Base-by-base conservation (phyloP, 2,113 vertebrate genomes). In the Epinephelus fuscoguttatus region DNA sequence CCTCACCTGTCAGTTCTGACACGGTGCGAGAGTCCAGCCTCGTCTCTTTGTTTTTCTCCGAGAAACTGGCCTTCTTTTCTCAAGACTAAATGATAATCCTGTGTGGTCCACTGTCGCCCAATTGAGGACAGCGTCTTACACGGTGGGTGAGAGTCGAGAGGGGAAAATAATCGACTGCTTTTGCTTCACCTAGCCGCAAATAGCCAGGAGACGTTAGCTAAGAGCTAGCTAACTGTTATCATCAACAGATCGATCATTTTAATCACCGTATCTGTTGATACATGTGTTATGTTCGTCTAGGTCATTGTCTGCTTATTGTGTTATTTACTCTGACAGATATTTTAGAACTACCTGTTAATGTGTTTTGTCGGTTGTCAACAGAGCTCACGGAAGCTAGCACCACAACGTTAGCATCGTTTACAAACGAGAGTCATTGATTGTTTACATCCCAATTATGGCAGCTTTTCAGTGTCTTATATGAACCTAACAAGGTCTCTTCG, bases 1-100 rank as follows among this genome's bases (percentile, higher is more conserved):
- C 81, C 82, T 91, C 91, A 91, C 88, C 93, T 94, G 91, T 94
- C 93, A 92, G 75, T 82, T 84, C 81, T 76, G 87, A 81, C 72
- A 89, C 90, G 30, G 89, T 87, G 82, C 74, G 80, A 80, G 78
- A 66, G 84, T 83, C 37, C 74, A 86, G 57, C 55, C 61, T 80
- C n/a, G 62, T 84, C 72, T 84, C 82, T 90, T 88, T 91, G 82
- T 81, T 88, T 92, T 81, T 73, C 74, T 67, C 70, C 40, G 37
- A 59, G 14, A 81, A 85, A 82, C 63, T 11, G n/a, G 40, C 82
- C 59, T 76, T 70, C 21, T 70, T 66, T 78, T 61, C 12, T 11
- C 61, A 3, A 71, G 70, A 70, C 82, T 83, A 74, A 57, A 88
- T 89, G 88, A 61, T 50, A 30, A 60, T 72, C 66, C 18, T 42